These are phyloP conservation scores for Lithobates pipiens DNA, from an alignment of 2,797 vertebrate genomes.

Conservation along the genomic window DNA sequence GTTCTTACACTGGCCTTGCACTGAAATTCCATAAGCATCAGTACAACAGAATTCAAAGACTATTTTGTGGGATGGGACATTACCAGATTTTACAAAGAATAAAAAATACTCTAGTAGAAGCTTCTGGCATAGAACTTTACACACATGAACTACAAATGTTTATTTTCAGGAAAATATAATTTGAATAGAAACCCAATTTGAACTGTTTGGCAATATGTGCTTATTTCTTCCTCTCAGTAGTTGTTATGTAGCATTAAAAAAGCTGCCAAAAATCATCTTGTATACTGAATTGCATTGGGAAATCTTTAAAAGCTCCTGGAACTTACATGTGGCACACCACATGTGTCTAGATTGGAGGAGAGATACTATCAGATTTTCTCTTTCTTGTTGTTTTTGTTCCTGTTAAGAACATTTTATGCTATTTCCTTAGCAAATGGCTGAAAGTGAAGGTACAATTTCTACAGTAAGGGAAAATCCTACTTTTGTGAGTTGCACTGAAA, in stretches of 20 bases:
- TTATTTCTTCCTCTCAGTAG: background rate
- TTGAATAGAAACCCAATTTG: background rate
- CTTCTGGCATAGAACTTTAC: background rate
- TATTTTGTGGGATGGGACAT: background rate
- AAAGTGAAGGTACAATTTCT: background rate
- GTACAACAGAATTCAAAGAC: background rate
- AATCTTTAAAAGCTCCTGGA: background rate
- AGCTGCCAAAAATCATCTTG: background rate
- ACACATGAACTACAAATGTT: background rate
- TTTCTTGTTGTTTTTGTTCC: background rate
- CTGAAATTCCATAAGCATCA: conserved; percentile 14
- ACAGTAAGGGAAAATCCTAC: background rate
- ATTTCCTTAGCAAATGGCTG: background rate
- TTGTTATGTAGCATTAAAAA: background rate
- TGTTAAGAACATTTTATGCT: background rate
- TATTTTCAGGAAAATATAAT: background rate
- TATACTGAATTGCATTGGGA: background rate
- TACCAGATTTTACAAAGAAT: background rate
- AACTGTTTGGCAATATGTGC: background rate
- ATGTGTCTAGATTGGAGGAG: background rate
- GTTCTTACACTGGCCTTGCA: conserved; percentile 15
- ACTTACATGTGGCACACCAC: background rate
- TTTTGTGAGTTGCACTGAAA: background rate
- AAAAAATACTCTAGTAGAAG: background rate
- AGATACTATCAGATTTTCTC: background rate